Base-by-base conservation (phyloP, 2,888 invertebrate species). In the Chironomus tentans region DNA sequence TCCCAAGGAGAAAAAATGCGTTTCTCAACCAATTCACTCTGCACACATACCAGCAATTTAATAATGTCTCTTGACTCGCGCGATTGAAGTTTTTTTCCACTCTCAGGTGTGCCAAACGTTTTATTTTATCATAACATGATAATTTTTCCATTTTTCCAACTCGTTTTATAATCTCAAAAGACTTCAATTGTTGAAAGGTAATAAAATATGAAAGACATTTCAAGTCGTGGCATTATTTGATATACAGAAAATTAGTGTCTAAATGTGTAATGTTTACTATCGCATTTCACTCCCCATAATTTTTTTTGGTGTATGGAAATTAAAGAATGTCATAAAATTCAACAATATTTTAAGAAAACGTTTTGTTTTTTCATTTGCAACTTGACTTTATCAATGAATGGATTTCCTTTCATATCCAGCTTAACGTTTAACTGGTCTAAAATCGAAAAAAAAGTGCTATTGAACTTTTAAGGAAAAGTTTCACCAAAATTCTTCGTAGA, bases 111-210 rank as follows among this genome's bases (percentile, higher is more conserved):
- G 7, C 38, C 38, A 38, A 38, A 38, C 38, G 10, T 38, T 38
- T 38, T 38, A 4, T 38, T 38, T 38, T 38, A 38, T 38, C 38
- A 38, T 38, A 38, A 7, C 38, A 38, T 38, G 38, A 38, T 38
- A 38, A 38, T 38, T 38, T 38, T 38, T 38, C 4, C 10, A 10
- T 38, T 38, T 38, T 38, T 10, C 38, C 38, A 38, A 38, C 38
- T 38, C 38, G 38, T 38, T 38, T 7, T 38, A 38, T 38, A 38
- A 38, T 15, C n/a, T 18, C 6, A 56, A 56, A 56, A 56, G 56
- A 56, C 18, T 56, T 72, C 72, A 72, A 72, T 70, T 70, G 70
- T 70, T 56, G 15, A 18, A 56, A 7, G 38, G 38, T 38, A 38
- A 38, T 38, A 38, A 38, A 38, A 38, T 38, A 38, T 38, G 38